These are phyloP conservation scores for Cataglyphis livida DNA, from an alignment of 2,888 invertebrate genomes.

Conservation along the genomic window DNA sequence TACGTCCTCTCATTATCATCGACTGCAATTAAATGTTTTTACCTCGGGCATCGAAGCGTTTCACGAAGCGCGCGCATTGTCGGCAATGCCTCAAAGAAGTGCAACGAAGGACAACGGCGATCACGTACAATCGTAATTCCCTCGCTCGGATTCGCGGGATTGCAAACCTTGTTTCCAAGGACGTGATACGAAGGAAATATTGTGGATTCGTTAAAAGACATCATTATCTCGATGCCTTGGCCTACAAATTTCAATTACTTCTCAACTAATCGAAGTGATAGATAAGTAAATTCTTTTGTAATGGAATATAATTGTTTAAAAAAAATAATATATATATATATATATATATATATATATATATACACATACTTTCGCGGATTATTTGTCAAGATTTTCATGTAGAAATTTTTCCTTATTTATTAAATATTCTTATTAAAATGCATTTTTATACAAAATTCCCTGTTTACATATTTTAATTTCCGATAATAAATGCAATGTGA, in stretches of 20 bases:
- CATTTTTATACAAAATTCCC: neutral
- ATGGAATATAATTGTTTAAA: slow-evolving; percentile 5
- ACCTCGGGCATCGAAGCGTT: slow-evolving; percentile 36
- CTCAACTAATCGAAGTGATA: slow-evolving; percentile 57
- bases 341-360: neutral
- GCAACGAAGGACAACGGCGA: slow-evolving; percentile 42
- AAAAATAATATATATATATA: neutral
- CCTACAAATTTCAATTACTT: slow-evolving; percentile 64
- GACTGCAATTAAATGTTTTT: slow-evolving; percentile 42
- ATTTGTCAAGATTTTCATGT: neutral
- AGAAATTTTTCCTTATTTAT: neutral
- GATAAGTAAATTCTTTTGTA: slow-evolving; percentile 1
- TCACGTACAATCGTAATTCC: slow-evolving; percentile 44
- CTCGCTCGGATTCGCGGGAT: slow-evolving; percentile 21
- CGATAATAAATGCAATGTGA: neutral
- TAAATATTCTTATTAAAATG: too few species aligned
- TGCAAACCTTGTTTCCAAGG: slow-evolving; percentile 43
- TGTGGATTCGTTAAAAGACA: slow-evolving; percentile 32
- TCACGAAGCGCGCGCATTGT: slow-evolving; percentile 10
- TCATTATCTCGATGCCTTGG: slow-evolving; percentile 25
- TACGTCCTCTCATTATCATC: slow-evolving; percentile 23
- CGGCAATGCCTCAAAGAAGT: slow-evolving; percentile 24
- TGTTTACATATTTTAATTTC: neutral
- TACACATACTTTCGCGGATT: neutral
- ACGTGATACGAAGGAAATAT: slow-evolving; percentile 49